phyloP scores from a whole-genome alignment of 2,888 invertebrate genomes.

The Eilema griseolum region DNA sequence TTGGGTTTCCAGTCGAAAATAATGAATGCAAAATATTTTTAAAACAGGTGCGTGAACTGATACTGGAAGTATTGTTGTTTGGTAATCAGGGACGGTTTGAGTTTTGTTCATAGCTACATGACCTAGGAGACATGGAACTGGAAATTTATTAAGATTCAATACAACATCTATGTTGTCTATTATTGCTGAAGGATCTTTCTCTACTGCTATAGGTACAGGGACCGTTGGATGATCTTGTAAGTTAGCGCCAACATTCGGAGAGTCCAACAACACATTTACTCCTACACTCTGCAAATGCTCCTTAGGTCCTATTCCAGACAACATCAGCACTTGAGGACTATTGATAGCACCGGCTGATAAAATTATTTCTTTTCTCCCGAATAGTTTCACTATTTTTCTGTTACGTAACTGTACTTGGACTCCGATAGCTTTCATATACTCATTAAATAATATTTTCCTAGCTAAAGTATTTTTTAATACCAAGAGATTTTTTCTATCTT shows the following conservation, averaged over 20 bases:
- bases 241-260: slow-evolving; percentile 65
- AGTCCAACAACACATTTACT: slow-evolving; percentile 59
- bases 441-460: slow-evolving; percentile 35
- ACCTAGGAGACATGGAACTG: slow-evolving; percentile 56
- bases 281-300: slow-evolving; percentile 58
- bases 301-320: slow-evolving; percentile 70
- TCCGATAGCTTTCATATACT: slow-evolving; percentile 52
- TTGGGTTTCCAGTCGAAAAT: slow-evolving; percentile 54
- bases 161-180: slow-evolving; percentile 48
- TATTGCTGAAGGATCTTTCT: slow-evolving; percentile 36
- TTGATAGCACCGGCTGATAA: slow-evolving; percentile 68
- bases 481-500: slow-evolving; percentile 56
- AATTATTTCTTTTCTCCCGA: slow-evolving; percentile 63
- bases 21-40: slow-evolving; percentile 50
- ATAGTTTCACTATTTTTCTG: slow-evolving; percentile 45
- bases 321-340: slow-evolving; percentile 70
- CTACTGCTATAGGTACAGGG: slow-evolving; percentile 45
- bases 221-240: slow-evolving; percentile 60
- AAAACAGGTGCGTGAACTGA: slow-evolving; percentile 48
- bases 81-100: slow-evolving; percentile 63
- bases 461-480: slow-evolving; percentile 60
- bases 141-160: slow-evolving; percentile 48
- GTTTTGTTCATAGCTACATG: slow-evolving; percentile 53
- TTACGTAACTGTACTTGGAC: slow-evolving; percentile 56
- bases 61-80: slow-evolving; percentile 51